Evolutionary conservation across 53 echinoderm and acorn worm species (phyloP).

Genomic region (Apostichopus leukothele): DNA sequence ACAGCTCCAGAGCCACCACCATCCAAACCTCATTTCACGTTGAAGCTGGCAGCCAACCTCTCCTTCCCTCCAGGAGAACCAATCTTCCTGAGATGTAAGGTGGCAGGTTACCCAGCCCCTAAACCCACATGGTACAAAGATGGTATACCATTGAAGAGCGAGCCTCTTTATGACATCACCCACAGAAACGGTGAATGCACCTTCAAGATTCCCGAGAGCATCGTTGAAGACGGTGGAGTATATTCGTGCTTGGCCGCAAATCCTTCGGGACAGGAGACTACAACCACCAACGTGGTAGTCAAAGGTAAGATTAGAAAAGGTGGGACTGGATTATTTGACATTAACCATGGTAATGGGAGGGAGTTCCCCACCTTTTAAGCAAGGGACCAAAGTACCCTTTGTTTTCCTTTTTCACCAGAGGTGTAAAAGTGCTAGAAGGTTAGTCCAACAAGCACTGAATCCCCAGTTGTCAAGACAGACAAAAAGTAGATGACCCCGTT

Average conservation of each 20-base stretch:
- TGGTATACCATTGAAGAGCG: slow-evolving; percentile 64
- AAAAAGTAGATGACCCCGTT: no score
- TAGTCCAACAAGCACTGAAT: no score
- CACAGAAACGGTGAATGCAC: slow-evolving; percentile 39
- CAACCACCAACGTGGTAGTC: slow-evolving; percentile 68
- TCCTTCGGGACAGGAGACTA: slow-evolving; percentile 71
- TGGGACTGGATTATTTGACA: background rate
- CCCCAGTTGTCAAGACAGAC: no score
- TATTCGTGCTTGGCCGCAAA: slow-evolving; percentile 78
- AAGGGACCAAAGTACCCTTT: no score
- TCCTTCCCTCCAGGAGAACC: slow-evolving; percentile 69
- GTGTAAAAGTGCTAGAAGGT: no score
- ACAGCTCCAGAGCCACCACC: slow-evolving; percentile 42
- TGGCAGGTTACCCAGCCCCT: slow-evolving; percentile 77
- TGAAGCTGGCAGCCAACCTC: slow-evolving; percentile 51
- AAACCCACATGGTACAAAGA: slow-evolving; percentile 82
- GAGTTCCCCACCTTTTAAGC: no score
- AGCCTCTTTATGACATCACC: slow-evolving; percentile 55
- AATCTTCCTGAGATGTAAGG: slow-evolving; percentile 68
- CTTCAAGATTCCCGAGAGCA: slow-evolving; percentile 42
- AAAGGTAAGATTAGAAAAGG: slow-evolving; percentile 53
- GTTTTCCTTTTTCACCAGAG: no score
- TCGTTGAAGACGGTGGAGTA: slow-evolving; percentile 69
- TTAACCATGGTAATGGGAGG: no score
- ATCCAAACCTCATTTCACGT: slow-evolving; percentile 44